These are phyloP conservation scores for Alligator sinensis DNA, from an alignment of 2,113 vertebrate genomes.

Conservation along the genomic window DNA sequence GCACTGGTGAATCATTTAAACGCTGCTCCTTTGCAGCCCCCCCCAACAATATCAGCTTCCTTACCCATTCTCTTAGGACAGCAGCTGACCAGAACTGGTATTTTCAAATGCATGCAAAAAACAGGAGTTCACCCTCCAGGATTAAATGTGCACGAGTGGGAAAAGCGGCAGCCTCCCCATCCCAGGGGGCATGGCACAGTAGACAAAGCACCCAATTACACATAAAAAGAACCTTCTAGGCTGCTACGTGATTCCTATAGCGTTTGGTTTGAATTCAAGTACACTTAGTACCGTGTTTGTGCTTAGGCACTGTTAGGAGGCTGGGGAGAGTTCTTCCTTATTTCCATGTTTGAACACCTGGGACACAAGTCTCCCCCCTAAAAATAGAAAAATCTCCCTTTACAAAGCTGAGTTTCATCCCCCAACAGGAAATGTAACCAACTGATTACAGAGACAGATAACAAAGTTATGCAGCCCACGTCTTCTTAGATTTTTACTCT, in stretches of 20 bases:
- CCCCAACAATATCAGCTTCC: no score
- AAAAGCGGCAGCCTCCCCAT: neutral
- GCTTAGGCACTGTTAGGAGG: neutral
- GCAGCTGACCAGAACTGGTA: no score
- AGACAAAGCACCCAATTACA: neutral
- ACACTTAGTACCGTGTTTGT: neutral
- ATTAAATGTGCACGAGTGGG: neutral
- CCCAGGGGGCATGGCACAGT: no score
- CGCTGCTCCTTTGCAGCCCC: neutral
- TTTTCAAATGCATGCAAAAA: no score
- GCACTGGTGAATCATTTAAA: neutral
- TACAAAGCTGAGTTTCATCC: neutral
- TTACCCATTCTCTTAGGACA: no score
- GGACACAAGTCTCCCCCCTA: no score
- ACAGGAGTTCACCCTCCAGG: neutral
- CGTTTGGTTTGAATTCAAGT: neutral
- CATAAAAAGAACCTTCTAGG: neutral
- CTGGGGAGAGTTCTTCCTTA: neutral
- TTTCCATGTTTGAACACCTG: neutral
- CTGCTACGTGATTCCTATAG: neutral
- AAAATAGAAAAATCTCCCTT: neutral
- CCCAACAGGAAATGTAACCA: neutral
- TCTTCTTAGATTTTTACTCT: neutral
- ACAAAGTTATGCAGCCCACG: neutral
- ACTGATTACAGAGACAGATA: neutral